Evolutionary conservation across 1,140 invertebrate genomes (phyloP), one percentile per base, ranked within the genome.

Genomic region (Pseudomyrmex cubaensis): DNA sequence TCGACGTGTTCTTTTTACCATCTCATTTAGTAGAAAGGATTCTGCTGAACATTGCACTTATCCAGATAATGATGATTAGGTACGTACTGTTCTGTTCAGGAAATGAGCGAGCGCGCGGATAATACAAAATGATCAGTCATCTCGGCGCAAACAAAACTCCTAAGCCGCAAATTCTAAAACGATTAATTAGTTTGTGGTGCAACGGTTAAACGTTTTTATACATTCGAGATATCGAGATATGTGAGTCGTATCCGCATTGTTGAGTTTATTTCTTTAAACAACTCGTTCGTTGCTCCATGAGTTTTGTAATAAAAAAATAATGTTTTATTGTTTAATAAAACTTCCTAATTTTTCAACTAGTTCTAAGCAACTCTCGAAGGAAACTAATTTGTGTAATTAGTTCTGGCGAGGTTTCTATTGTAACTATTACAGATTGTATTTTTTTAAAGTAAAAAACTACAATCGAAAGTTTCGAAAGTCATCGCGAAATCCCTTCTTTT

Each of bases 51-150:
- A 8, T 77, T 62, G n/a, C 48, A 2, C n/a, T 64, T 44, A 76
- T 64, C n/a, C 54, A 2, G 12, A 13, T 1, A 13, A 69, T 76
- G n/a, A 66, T 52, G 61, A 64, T 64, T 62, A 7, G 59, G 13
- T 25, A 59, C 0, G 17, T 25, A 59, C 1, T 63, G 12, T 48
- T 64, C 20, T 2, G 17, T 13, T 66, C 5, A 13, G 56, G 74
- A 77, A 54, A 66, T 25, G 13, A 46, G 17, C 17, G 0, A 54
- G 10, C 15, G 20, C 2, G 20, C 15, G 25, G 25, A 4, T 25
- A 20, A 76, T 1, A 15, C 66, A 54, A 52, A 77, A 78, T 57
- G 57, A 69, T 78, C 69, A 46, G 17, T 48, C 1, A 44, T 17
- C 25, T 76, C 66, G 13, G 57, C 17, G 15, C 25, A 46, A 17